Base-by-base conservation (phyloP, 2,888 invertebrate species). In the Brassicogethes aeneus region DNA sequence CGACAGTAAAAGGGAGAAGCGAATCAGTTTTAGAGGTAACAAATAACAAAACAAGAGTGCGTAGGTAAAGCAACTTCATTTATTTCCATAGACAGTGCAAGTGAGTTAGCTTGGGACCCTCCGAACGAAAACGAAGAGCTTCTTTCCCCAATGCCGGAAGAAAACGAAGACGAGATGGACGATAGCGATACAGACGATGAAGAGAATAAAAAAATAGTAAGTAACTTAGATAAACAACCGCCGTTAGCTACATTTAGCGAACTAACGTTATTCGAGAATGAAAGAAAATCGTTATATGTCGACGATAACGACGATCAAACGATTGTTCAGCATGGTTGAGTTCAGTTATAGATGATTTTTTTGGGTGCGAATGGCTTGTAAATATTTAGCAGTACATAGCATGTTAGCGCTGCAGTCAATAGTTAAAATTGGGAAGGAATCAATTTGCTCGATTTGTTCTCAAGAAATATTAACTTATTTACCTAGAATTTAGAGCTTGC, bases 1-100 rank as follows among this genome's bases (percentile, higher is more conserved):
- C 3, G 58, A 61, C 30, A 61, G 59, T 40, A 59, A 60, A 46
- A 65, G 68, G 48, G 73, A 72, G 33, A 51, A 50, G 41, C 70
- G 77, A 14, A 65, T 77, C 36, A 69, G 77, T 51, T 78, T 79
- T 57, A 73, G 73, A 73, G 79, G 79, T 76, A 66, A 48, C 52
- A 12, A 12, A 32, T 3, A 7, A 12, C 12, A 10, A 32, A 8
- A 3, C 14, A 10, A 46, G 34, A 7, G 7, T 34, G 10, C 15
- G 7, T 15, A 30, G n/a, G 7, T 23, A 7, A 23, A 23, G 5
- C 5, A 7, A 7, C 23, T 23, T 23, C 23, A 38, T 34, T 32
- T 16, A 10, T 14, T 33, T 13, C 52, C n/a, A n/a, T n/a, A 76
- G 77, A 77, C 52, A 69, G 67, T 45, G 55, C 65, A 47, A 62